These are phyloP conservation scores for Amblyornis subalaris DNA, from an alignment of 2,113 vertebrate species.

Conservation along the genomic window DNA sequence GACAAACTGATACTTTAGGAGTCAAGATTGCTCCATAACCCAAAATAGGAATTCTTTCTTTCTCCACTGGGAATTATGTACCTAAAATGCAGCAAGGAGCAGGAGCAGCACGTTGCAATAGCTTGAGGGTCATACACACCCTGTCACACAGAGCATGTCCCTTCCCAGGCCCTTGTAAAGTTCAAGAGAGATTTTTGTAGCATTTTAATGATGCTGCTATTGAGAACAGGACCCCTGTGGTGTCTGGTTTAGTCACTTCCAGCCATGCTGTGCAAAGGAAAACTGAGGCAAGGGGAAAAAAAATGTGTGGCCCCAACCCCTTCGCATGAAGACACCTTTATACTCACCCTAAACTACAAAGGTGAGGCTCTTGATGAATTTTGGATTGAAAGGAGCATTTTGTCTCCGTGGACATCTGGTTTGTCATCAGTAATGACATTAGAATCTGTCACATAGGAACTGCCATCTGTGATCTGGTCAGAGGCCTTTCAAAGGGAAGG, in stretches of 20 bases:
- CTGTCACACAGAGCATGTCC: not conserved
- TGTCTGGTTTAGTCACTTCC: not conserved
- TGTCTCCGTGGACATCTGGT: constrained; percentile 23
- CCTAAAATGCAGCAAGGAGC: not conserved
- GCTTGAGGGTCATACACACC: not conserved
- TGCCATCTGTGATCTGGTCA: not conserved
- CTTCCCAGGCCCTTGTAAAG: not conserved
- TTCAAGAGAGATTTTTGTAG: not conserved
- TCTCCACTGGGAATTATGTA: not conserved
- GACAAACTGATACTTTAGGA: not conserved
- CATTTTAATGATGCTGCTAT: not conserved
- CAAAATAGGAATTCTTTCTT: not conserved
- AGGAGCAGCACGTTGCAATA: rapidly evolving
- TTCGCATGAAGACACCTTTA: not conserved
- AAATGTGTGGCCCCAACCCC: not conserved
- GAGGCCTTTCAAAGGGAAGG: constrained; percentile 23
- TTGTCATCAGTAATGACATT: constrained; percentile 11
- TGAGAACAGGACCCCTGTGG: not conserved
- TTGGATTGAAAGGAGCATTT: constrained; percentile 10
- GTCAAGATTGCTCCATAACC: not conserved
- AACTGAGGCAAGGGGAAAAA: not conserved
- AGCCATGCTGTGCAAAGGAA: not conserved
- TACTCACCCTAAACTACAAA: not conserved
- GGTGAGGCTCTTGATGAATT: constrained; percentile 36
- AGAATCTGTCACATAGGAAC: constrained; percentile 30